phyloP scores from a whole-genome alignment of 2,113 vertebrate species.

The Pachypanchax playfairii region DNA sequence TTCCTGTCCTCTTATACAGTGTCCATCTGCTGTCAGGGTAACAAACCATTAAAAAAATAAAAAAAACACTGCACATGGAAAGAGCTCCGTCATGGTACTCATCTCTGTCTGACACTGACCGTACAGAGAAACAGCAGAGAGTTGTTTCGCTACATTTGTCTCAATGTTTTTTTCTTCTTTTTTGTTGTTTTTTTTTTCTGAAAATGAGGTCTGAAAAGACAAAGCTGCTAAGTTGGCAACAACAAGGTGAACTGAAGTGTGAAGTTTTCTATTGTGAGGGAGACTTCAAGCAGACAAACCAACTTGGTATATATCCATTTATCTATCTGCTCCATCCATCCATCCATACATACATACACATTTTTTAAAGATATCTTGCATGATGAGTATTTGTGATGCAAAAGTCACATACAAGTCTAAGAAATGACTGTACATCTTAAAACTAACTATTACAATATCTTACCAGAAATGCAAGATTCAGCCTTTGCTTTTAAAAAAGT shows the following conservation, averaged over 20 bases:
- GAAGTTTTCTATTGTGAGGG: background rate
- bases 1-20: background rate
- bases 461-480: too few species aligned
- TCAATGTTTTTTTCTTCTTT: background rate
- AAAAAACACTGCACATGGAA: conserved; percentile 11
- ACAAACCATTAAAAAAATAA: conserved; percentile 15
- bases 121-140: conserved; percentile 2
- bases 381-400: background rate
- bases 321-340: too few species aligned
- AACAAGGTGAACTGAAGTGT: background rate
- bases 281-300: background rate
- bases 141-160: conserved; percentile 19
- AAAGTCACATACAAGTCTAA: background rate
- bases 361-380: too few species aligned
- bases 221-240: background rate
- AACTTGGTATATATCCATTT: background rate
- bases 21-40: background rate
- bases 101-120: background rate
- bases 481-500: conserved; percentile 4
- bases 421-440: background rate
- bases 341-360: too few species aligned
- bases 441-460: background rate
- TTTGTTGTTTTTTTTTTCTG: background rate
- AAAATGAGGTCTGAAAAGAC: conserved; percentile 1
- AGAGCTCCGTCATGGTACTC: background rate